Conservation (phyloP, 2,888 invertebrate genomes). For the Branchellion lobata region DNA sequence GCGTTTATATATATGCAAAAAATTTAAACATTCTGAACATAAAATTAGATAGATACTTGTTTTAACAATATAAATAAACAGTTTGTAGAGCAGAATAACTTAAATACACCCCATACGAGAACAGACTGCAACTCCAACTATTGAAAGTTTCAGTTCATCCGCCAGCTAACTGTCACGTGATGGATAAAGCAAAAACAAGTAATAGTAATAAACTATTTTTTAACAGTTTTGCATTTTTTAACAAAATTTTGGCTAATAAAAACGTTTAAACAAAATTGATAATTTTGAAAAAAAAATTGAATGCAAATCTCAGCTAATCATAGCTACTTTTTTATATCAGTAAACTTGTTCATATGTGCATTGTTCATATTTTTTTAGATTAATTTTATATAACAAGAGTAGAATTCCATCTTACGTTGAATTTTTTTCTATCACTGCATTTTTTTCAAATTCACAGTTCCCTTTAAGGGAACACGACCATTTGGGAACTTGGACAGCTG, state of each 20-base stretch:
- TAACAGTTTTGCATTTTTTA: not conserved
- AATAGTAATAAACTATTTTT: conserved; percentile 22
- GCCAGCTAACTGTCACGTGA: conserved; percentile 43
- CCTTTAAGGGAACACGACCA: too few relatives aligned
- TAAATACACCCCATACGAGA: not conserved
- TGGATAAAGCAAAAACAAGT: conserved; percentile 19
- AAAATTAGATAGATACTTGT: not conserved
- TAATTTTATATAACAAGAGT: too few relatives aligned
- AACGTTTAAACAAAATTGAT: too few relatives aligned
- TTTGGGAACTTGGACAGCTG: too few relatives aligned
- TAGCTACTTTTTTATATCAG: too few relatives aligned
- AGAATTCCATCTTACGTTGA: too few relatives aligned
- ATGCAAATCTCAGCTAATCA: too few relatives aligned
- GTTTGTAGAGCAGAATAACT: not conserved
- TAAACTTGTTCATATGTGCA: too few relatives aligned
- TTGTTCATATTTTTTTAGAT: too few relatives aligned
- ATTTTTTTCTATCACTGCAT: too few relatives aligned
- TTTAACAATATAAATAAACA: not conserved
- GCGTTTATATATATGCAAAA: not conserved
- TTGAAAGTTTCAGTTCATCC: conserved; percentile 42
- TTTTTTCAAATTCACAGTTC: too few relatives aligned
- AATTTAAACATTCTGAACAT: not conserved
- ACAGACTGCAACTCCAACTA: not conserved
- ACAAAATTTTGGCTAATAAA: not conserved
- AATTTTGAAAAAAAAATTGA: too few relatives aligned